Conservation (phyloP, 2,113 vertebrate genomes). For the Ivindomyrus marchei region DNA sequence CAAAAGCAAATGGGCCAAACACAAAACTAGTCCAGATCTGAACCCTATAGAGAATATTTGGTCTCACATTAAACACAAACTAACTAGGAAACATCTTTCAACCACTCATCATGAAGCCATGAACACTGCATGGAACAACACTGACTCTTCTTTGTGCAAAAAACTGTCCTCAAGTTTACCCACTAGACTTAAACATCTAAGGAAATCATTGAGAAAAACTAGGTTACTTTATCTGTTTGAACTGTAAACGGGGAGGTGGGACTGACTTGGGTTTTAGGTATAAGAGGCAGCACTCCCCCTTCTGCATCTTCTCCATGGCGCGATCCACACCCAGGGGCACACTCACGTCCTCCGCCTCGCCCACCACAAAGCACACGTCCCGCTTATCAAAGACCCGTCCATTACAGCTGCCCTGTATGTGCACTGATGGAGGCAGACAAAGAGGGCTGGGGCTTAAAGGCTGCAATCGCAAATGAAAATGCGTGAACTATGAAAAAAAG, state of each 20-base stretch:
- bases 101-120: neutral
- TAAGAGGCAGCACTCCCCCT: constrained; percentile 82
- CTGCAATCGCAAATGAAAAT: neutral
- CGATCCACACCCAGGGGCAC: constrained; percentile 89
- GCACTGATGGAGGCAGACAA: constrained; percentile 59
- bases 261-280: constrained; percentile 79
- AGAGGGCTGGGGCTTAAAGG: neutral
- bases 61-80: neutral
- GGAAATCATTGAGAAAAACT: neutral
- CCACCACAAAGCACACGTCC: constrained; percentile 75
- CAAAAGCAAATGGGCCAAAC: neutral
- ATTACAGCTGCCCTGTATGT: constrained; percentile 73
- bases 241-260: neutral
- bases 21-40: neutral
- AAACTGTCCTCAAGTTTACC: neutral
- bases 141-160: neutral
- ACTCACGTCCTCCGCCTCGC: constrained; percentile 81
- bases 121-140: neutral
- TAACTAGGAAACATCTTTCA: neutral
- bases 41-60: neutral
- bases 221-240: neutral
- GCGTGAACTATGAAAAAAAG: neutral
- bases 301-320: constrained; percentile 94
- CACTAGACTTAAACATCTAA: neutral
- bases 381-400: constrained; percentile 75